These are phyloP conservation scores for Calypte anna DNA, from an alignment of 2,113 vertebrate genomes.

Conservation along the genomic window DNA sequence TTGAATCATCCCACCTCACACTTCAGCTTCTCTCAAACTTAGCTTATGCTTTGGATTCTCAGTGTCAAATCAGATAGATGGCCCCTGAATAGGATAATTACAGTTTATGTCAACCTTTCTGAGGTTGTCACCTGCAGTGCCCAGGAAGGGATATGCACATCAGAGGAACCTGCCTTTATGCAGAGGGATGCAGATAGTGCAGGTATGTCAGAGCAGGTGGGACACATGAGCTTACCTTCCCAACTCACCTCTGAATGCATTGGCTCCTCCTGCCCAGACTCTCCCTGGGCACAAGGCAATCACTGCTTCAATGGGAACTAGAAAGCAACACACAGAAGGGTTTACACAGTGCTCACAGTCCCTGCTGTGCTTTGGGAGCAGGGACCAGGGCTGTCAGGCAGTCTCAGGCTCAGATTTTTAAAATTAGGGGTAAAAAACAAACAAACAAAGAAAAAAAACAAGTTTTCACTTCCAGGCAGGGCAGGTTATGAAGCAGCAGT, in stretches of 20 bases:
- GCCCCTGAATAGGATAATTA: neutral
- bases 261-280: rapidly evolving
- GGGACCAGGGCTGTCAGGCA: neutral
- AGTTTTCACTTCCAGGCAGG: neutral
- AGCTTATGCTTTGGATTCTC: neutral
- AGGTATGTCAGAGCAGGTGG: neutral
- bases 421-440: neutral
- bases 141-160: rapidly evolving
- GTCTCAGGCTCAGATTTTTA: neutral
- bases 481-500: neutral
- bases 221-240: neutral
- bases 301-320: neutral
- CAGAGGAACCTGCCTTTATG: neutral
- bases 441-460: too few species aligned
- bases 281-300: neutral
- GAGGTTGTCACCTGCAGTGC: rapidly evolving
- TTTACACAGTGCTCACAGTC: neutral
- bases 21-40: neutral
- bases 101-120: neutral
- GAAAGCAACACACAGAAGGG: neutral
- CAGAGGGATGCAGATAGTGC: neutral
- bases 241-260: neutral
- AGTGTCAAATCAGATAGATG: rapidly evolving
- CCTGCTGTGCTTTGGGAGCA: rapidly evolving
- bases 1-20: neutral